phyloP scores from a whole-genome alignment of 1,140 invertebrate species.

The Cotesia typhae region DNA sequence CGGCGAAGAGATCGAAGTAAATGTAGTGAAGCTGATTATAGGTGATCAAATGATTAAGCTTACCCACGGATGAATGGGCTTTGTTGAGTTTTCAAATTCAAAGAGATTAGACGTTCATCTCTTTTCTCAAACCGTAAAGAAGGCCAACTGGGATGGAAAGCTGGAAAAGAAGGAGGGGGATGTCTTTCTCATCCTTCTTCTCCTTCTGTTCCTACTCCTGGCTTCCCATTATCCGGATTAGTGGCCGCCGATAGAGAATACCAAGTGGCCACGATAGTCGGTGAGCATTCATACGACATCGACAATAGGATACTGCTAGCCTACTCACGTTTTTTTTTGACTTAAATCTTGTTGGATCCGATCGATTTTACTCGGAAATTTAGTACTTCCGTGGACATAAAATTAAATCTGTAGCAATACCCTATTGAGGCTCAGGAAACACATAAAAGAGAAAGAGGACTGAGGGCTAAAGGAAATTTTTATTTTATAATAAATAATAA shows the following conservation, averaged over 20 bases:
- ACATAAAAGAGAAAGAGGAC: too few relatives aligned
- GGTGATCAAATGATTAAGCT: constrained; percentile 22
- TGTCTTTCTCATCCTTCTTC: not conserved
- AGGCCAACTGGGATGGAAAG: not conserved
- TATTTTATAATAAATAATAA: too few relatives aligned
- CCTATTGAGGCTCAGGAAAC: too few relatives aligned
- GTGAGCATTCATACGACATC: constrained; percentile 24
- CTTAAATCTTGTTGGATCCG: constrained; percentile 13
- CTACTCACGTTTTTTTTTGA: not conserved
- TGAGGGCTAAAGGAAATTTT: too few relatives aligned
- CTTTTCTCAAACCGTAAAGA: constrained; percentile 29
- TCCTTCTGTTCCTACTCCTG: constrained; percentile 1
- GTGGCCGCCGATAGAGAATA: constrained; percentile 33
- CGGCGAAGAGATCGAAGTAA: not conserved
- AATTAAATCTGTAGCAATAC: too few relatives aligned
- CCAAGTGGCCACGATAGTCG: constrained; percentile 25
- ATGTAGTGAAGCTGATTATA: constrained; percentile 15
- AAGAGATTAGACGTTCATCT: constrained; percentile 43
- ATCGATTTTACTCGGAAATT: not conserved
- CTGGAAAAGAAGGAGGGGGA: not conserved
- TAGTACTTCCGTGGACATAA: too few relatives aligned
- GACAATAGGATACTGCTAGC: constrained; percentile 21
- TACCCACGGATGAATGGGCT: constrained; percentile 36
- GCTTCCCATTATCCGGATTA: constrained; percentile 48
- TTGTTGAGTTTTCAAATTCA: constrained; percentile 42